Evolutionary conservation across 2,888 invertebrate genomes (phyloP), one percentile per base, ranked within the genome.

Genomic region (Lithodes maja): DNA sequence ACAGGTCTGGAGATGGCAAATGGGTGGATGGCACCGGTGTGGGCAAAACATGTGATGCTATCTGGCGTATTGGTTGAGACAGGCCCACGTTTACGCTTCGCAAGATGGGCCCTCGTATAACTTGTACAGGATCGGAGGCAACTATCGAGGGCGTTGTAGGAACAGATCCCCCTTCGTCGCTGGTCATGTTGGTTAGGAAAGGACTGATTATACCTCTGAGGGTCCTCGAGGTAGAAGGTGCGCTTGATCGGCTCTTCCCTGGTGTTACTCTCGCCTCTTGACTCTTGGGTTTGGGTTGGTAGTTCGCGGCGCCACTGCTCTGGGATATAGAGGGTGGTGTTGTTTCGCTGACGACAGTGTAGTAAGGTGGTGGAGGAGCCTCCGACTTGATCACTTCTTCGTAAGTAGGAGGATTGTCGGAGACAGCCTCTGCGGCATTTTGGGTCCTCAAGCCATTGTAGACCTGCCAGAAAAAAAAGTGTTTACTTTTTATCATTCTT

Each of bases 351-450:
- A 86, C 86, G n/a, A 82, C 86, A 52, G 68, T 82, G 77, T 82
- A 86, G 77, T 86, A 86, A 3, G 86, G 75, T 61, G 86, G 86
- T 17, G 86, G 86, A 15, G 86, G 82, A 12, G 86, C 86, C 77
- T 86, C 86, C 3, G 86, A 68, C 68, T 86, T 86, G 82, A 86
- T 61, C 15, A 82, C 86, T 17, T 86, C 86, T 2, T 86, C 86
- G 61, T 86, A 86, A 49, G 86, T 49, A 2, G 86, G 86, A 2
- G 86, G 86, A n/a, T 75, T 50, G 33, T 85, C 82, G 12, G 54
- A 17, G 9, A 71, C 55, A 15, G 53, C 81, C 50, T 79, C 77
- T 0, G 53, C 9, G 7, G 15, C 84, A 0, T 50, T n/a, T 3
- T 1, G 33, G 9, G n/a, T 17, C 49, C 55, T 80, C 12, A 52